phyloP scores from a whole-genome alignment of 2,113 vertebrate genomes.

The Leiothrix lutea region DNA sequence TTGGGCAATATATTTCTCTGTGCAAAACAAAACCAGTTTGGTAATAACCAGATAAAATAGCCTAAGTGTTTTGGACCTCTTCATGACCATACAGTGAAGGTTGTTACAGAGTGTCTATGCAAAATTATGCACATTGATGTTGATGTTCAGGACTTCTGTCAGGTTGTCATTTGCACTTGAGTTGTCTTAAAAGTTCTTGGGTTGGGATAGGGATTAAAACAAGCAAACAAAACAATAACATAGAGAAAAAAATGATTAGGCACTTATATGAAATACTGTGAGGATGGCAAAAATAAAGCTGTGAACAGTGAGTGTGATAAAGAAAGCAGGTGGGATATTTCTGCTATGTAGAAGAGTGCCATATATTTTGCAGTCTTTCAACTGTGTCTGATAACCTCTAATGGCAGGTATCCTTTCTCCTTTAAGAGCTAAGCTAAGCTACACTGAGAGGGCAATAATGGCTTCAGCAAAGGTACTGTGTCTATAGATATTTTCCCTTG shows the following conservation, averaged over 20 bases:
- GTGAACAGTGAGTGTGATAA: not conserved
- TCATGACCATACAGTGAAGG: conserved; percentile 23
- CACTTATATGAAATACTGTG: not conserved
- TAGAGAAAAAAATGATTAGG: not conserved
- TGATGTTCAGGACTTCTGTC: conserved; percentile 15
- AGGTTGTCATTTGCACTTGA: conserved; percentile 41
- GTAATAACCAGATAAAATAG: not conserved
- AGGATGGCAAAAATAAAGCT: not conserved
- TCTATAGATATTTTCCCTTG: conserved; percentile 54
- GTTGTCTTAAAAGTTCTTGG: conserved; percentile 45
- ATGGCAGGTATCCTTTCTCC: conserved; percentile 42
- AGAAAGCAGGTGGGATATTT: not conserved
- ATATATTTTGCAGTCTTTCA: conserved; percentile 27
- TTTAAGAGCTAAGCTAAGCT: conserved; percentile 40
- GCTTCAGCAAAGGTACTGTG: conserved; percentile 55
- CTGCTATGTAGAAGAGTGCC: not conserved
- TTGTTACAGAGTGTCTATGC: not conserved
- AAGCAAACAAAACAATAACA: not conserved
- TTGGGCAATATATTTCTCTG: not conserved
- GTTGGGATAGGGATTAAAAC: not conserved
- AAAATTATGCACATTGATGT: conserved; percentile 25
- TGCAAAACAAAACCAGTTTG: not conserved
- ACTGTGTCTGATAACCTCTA: conserved; percentile 26
- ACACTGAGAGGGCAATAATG: conserved; percentile 41
- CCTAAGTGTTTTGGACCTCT: not conserved